Evolutionary conservation across 2,888 invertebrate species (phyloP).

Genomic region (Agapostemon virescens): DNA sequence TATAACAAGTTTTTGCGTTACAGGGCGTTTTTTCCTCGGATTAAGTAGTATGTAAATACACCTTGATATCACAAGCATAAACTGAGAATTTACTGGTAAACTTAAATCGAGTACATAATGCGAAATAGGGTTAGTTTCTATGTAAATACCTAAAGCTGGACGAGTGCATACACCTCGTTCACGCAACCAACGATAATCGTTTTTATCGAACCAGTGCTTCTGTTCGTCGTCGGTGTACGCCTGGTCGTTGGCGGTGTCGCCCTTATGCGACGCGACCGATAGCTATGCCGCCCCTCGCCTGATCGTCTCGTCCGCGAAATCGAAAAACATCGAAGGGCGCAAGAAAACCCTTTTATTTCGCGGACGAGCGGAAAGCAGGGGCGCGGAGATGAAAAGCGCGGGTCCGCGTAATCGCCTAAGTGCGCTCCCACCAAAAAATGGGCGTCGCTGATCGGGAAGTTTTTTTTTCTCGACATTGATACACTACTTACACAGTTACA

Average conservation of each 20-base stretch:
- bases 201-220: slow-evolving; percentile 78
- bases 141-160: slow-evolving; percentile 75
- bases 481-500: slow-evolving; percentile 67
- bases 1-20: slow-evolving; percentile 71
- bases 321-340: background rate
- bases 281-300: background rate
- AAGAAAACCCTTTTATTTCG: background rate
- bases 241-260: slow-evolving; percentile 52
- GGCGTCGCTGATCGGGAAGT: slow-evolving; percentile 73
- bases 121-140: slow-evolving; percentile 80
- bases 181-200: slow-evolving; percentile 78
- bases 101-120: slow-evolving; percentile 77
- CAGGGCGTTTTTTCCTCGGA: slow-evolving; percentile 78
- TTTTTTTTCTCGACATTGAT: slow-evolving; percentile 73
- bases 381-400: too few species aligned
- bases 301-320: background rate
- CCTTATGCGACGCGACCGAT: slow-evolving; percentile 26
- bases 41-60: slow-evolving; percentile 80
- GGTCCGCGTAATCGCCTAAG: slow-evolving; percentile 5
- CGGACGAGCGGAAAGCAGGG: background rate
- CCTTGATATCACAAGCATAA: slow-evolving; percentile 78
- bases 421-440: slow-evolving; percentile 39
- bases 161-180: slow-evolving; percentile 76
- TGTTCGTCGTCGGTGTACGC: slow-evolving; percentile 72
- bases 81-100: slow-evolving; percentile 77